Conservation (phyloP, 2,888 invertebrate species). For the Catocala sponsa region DNA sequence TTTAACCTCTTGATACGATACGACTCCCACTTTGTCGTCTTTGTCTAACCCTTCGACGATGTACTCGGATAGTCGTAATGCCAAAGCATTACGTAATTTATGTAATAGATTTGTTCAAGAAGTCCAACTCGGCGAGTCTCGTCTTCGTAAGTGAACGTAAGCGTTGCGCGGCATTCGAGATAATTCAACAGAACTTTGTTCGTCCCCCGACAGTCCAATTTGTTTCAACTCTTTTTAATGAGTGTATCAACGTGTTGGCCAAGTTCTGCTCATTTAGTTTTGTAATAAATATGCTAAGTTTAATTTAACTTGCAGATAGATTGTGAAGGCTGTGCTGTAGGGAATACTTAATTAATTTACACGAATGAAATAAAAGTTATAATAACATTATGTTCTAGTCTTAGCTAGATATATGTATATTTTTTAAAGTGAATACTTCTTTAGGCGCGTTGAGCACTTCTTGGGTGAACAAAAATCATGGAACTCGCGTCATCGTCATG, state of each 20-base stretch:
- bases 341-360: background rate
- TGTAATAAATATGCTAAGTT: constrained; percentile 1
- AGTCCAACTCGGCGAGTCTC: background rate
- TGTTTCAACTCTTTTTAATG: constrained; percentile 28
- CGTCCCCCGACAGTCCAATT: constrained; percentile 21
- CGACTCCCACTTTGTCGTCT: no score
- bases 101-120: background rate
- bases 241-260: constrained; percentile 2
- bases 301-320: constrained; percentile 13
- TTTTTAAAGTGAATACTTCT: no score
- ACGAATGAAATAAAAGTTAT: no score
- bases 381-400: no score
- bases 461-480: no score
- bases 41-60: no score
- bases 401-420: no score
- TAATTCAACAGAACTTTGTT: constrained; percentile 31
- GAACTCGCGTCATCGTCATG: no score
- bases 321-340: constrained; percentile 12
- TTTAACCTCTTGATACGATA: no score
- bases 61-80: no score
- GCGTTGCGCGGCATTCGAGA: constrained; percentile 26
- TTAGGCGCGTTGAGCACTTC: no score
- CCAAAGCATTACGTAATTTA: background rate
- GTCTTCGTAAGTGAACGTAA: constrained; percentile 37
- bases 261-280: constrained; percentile 1